Base-by-base conservation (phyloP, 2,888 invertebrate species). In the Sphaerophoria rueppellii region DNA sequence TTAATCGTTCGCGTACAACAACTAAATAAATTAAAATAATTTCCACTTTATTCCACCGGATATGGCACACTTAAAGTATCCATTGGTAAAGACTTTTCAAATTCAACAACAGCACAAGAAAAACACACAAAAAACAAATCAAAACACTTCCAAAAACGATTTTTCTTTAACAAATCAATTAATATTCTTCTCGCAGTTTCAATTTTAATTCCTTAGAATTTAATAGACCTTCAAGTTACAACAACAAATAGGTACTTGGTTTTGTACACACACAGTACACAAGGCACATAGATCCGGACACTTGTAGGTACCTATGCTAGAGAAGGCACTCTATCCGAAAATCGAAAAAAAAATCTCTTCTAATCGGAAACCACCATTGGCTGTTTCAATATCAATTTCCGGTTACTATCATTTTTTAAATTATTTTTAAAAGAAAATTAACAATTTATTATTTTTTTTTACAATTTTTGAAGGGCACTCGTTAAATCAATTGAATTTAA, bases 1-100 rank as follows among this genome's bases (percentile, higher is more conserved):
- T 58, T 58, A 11, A 43, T 24, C 74, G 58, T 75, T 74, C 79
- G 79, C 82, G 55, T 70, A 75, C 77, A 82, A 24, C 24, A 24
- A 24, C 24, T 24, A 14, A 65, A 63, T 4, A 50, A 54, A 35
- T 43, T 34, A 34, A 46, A 34, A 32, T 65, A 40, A 60, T 73
- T 65, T 78, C 48, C 65, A 78, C 74, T 71, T 60, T 46, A 83
- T 61, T 83, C 83, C 75, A 83, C 83, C 83, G 83, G 83, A 83
- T 83, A 80, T 80, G 83, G 83, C 83, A 83, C 83, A 83, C 79
- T 83, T 83, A 72, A 80, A 83, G 75, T 83, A 83, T 72, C 75
- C 75, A 72, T 69, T 58, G 32, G 54, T 74, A 61, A 67, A 82
- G 63, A 24, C 71, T 67, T 82, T 79, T 50, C 55, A 55, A 69